Conservation (phyloP, 2,797 vertebrate species). For the Decapterus maruadsi region DNA sequence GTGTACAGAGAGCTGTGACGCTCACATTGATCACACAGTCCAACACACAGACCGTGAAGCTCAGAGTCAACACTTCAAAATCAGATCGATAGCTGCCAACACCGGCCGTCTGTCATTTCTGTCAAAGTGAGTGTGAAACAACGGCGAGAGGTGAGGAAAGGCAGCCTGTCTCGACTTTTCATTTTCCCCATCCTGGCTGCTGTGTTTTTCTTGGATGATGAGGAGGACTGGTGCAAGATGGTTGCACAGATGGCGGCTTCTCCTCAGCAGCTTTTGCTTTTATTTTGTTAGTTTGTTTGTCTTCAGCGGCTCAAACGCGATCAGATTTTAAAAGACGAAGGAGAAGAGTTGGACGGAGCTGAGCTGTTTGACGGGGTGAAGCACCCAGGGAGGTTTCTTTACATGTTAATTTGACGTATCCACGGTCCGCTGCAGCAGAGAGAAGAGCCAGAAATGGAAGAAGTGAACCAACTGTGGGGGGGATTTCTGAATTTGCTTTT, state of each 20-base stretch:
- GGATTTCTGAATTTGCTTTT: not conserved
- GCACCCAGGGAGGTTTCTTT: slow-evolving; percentile 7
- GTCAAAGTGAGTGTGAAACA: not conserved
- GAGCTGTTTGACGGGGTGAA: slow-evolving; percentile 9
- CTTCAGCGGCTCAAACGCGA: not conserved
- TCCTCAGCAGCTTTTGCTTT: not conserved
- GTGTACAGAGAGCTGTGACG: not conserved
- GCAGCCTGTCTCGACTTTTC: not conserved
- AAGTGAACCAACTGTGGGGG: not conserved
- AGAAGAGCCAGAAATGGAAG: slow-evolving; percentile 11
- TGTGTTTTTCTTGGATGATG: not conserved
- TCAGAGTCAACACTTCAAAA: not conserved
- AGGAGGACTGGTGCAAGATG: not conserved
- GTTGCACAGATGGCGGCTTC: not conserved
- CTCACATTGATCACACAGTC: not conserved
- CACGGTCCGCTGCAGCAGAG: slow-evolving; percentile 8
- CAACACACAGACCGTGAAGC: not conserved
- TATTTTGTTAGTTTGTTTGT: slow-evolving; percentile 13
- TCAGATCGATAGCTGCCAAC: not conserved
- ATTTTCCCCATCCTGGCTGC: not conserved
- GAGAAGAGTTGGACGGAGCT: not conserved
- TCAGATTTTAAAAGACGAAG: not conserved
- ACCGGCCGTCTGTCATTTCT: not conserved
- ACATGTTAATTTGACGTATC: slow-evolving; percentile 2
- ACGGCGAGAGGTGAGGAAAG: not conserved